Evolutionary conservation across 2,113 vertebrate genomes (phyloP).

Genomic region (Colossoma macropomum): DNA sequence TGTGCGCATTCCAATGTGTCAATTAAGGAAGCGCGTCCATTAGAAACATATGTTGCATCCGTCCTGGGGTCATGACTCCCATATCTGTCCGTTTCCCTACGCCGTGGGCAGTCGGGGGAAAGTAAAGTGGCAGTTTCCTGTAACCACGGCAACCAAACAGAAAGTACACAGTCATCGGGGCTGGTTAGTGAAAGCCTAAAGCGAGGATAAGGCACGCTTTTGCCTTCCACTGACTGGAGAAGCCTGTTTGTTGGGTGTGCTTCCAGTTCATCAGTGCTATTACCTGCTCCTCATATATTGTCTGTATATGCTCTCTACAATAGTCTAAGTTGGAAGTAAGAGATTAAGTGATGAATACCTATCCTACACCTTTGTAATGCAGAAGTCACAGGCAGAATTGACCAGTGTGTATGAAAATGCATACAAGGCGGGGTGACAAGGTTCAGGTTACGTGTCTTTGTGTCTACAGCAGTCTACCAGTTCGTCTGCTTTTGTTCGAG

Average conservation of each 20-base stretch:
- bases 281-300: neutral
- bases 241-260: slow-evolving; percentile 26
- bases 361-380: neutral
- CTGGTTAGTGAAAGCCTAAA: slow-evolving; percentile 7
- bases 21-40: slow-evolving; percentile 41
- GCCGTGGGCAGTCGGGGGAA: neutral
- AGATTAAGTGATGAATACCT: neutral
- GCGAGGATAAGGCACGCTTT: neutral
- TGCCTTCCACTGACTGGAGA: neutral
- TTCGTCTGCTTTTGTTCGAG: slow-evolving; percentile 34
- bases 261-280: neutral
- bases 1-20: neutral
- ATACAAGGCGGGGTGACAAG: neutral
- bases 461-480: neutral
- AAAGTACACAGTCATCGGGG: slow-evolving; percentile 11
- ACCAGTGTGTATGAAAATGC: neutral
- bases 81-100: slow-evolving; percentile 17
- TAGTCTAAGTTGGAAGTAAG: neutral
- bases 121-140: slow-evolving; percentile 46
- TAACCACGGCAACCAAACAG: slow-evolving; percentile 38
- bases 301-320: no score
- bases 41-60: slow-evolving; percentile 46
- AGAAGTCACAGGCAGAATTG: neutral
- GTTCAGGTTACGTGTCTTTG: neutral
- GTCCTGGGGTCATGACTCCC: slow-evolving; percentile 34